Evolutionary conservation across 2,888 invertebrate species (phyloP), one percentile per base, ranked within the genome.

Genomic region (Calameuta pallipes): DNA sequence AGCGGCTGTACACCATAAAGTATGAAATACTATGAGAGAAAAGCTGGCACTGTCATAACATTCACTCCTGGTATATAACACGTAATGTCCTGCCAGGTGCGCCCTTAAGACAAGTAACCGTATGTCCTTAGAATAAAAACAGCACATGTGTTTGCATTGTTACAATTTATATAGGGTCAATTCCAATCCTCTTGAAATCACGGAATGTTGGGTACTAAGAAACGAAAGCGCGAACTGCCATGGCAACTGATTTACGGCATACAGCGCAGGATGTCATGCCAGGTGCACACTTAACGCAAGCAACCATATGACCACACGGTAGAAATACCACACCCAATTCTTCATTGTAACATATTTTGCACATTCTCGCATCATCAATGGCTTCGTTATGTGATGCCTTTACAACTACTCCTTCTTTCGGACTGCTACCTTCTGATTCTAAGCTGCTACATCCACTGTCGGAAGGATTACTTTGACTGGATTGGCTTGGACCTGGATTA

Each of bases 251-350:
- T 87, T 94, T 93, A 79, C 98, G 94, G 92, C 98, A 98, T 87
- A 98, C 94, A 70, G 98, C 97, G 92, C 98, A 98, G 86, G 94
- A 95, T 85, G 95, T 94, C 79, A 98, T 94, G 77, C 97, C 95
- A 35, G 97, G 95, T 71, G 98, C 97, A 93, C 99, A 99, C 88
- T 96, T 96, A 77, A 96, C 95, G 92, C 99, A 99, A 76, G 98
- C 96, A 78, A 98, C 96, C 87, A 98, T 95, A 93, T 99, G 99
- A 83, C 98, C 97, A 92, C 99, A 99, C 75, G 99, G 98, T 87
- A 98, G 94, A 93, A 99, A 98, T 86, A 97, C 96, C 81, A 98
- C 96, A 85, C 96, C 96, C 86, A 97, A 94, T 92, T 98, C 97
- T 88, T 95, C 95, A 80, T 95, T 95, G 92, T 95, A 97, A 92